A percentile compares a stretch with the other conserved stretches of the same genome.
phyloP scores from a whole-genome alignment of 2,797 vertebrate species.

The Lerista edwardsae region DNA sequence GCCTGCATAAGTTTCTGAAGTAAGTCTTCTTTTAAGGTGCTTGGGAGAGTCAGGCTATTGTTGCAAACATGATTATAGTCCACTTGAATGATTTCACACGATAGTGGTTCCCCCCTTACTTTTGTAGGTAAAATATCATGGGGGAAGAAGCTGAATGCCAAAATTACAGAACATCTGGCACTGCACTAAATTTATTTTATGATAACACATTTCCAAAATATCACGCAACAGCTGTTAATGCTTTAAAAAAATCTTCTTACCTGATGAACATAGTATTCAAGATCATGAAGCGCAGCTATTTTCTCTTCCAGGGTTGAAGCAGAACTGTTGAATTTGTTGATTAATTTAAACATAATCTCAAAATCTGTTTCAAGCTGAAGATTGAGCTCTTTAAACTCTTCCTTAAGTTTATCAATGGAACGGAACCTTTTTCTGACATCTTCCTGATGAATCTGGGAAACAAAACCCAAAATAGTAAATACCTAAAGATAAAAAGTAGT shows the following conservation, averaged over 20 bases:
- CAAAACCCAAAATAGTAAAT: not conserved
- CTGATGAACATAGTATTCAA: slow-evolving; percentile 97
- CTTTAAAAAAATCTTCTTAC: slow-evolving; percentile 69
- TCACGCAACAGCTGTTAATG: slow-evolving; percentile 32
- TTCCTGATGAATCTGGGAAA: slow-evolving; percentile 70
- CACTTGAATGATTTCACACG: not conserved
- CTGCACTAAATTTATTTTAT: slow-evolving; percentile 43
- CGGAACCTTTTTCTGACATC: slow-evolving; percentile 79
- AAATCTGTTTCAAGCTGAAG: slow-evolving; percentile 90
- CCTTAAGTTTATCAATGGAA: slow-evolving; percentile 88
- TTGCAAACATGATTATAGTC: not conserved
- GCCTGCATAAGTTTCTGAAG: no score
- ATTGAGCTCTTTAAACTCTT: slow-evolving; percentile 87
- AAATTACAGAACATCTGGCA: not conserved
- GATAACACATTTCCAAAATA: slow-evolving; percentile 44
- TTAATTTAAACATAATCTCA: slow-evolving; percentile 88
- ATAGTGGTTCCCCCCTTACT: not conserved
- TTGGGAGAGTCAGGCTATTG: not conserved
- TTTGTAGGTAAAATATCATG: not conserved
- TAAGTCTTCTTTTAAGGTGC: not conserved
- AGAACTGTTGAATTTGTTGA: slow-evolving; percentile 86
- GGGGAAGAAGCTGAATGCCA: not conserved
- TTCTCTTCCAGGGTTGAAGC: slow-evolving; percentile 82
- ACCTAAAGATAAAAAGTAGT: not conserved
- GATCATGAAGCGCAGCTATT: slow-evolving; percentile 85